Conservation (phyloP, 2,113 vertebrate genomes). For the Pycnonotus jocosus region DNA sequence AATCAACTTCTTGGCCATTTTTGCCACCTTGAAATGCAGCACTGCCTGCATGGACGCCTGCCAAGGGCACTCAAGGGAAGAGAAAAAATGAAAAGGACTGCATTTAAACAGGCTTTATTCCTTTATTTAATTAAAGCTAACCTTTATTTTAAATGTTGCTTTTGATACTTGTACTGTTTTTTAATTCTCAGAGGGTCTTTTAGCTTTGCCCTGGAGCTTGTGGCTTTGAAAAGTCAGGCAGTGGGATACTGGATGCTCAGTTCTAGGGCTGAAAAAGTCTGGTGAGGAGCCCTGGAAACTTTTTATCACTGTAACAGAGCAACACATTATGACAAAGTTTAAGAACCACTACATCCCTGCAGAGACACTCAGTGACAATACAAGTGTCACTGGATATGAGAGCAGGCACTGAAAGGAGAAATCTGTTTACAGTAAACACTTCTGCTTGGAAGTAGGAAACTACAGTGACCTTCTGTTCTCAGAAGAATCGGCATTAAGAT, state of each 20-base stretch:
- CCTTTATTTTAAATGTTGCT: conserved; percentile 10
- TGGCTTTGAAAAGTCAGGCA: not conserved
- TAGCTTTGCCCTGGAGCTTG: not conserved
- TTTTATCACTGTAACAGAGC: not conserved
- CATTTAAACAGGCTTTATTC: not conserved
- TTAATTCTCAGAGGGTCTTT: not conserved
- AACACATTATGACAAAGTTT: conserved; percentile 33
- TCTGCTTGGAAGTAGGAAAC: conserved; percentile 45
- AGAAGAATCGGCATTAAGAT: conserved; percentile 27
- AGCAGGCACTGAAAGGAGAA: conserved; percentile 41
- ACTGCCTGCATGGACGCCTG: not conserved
- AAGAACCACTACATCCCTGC: conserved; percentile 52
- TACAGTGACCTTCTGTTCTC: conserved; percentile 49
- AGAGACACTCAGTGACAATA: conserved; percentile 44
- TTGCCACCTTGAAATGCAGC: not conserved
- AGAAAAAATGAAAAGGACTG: not conserved
- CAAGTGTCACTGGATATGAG: conserved; percentile 31
- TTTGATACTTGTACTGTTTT: not conserved
- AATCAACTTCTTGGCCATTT: not conserved
- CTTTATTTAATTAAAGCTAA: conserved; percentile 29
- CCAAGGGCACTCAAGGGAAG: not conserved
- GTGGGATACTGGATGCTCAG: not conserved
- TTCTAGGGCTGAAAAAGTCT: not conserved
- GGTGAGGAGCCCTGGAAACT: conserved; percentile 18
- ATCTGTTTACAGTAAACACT: conserved; percentile 64